Evolutionary conservation across 2,797 vertebrate species (phyloP), one percentile per base, ranked within the genome.

Genomic region (Sebastolobus altivelis): DNA sequence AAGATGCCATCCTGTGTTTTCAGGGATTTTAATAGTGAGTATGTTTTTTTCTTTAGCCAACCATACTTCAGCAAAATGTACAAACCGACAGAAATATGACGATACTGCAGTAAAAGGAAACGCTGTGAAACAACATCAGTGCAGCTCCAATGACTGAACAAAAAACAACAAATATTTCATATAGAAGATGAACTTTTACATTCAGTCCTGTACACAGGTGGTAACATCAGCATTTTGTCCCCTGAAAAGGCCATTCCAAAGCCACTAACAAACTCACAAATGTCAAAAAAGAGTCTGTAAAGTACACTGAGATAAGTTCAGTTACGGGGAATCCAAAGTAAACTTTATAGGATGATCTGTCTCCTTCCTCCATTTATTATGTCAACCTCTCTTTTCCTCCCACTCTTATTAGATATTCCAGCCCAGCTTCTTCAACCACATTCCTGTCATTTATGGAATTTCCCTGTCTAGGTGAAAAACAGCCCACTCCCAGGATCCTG

Each of bases 401-500:
- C 81, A 81, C 86, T 85, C 80, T 56, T 65, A 83, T 85, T 86
- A 84, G 71, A 67, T 83, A 90, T 87, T 77, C 54, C 81, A 86
- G 80, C 52, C 14, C 58, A 33, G 62, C 58, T 83, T 83, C 79
- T 81, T 82, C 74, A 69, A 82, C 82, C 70, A 81, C 85, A 89
- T 88, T 87, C 86, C 78, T 90, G 87, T 89, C 89, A 88, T 90
- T 69, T 85, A 73, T 66, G 88, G 89, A 93, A 90, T 92, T 91
- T 89, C 88, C 79, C 86, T 40, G 81, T 83, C 83, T 85, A 88
- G 90, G 90, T 94, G 91, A 92, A 92, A 92, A 92, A 89, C 85
- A 89, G 80, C 82, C 81, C 76, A 82, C 88, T 89, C 79, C 70
- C 72, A 40, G 40, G 54, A 74, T 85, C 85, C 81, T 65, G 79